Conservation (phyloP, 2,797 vertebrate species). For the Melanotaenia parkinsoni region DNA sequence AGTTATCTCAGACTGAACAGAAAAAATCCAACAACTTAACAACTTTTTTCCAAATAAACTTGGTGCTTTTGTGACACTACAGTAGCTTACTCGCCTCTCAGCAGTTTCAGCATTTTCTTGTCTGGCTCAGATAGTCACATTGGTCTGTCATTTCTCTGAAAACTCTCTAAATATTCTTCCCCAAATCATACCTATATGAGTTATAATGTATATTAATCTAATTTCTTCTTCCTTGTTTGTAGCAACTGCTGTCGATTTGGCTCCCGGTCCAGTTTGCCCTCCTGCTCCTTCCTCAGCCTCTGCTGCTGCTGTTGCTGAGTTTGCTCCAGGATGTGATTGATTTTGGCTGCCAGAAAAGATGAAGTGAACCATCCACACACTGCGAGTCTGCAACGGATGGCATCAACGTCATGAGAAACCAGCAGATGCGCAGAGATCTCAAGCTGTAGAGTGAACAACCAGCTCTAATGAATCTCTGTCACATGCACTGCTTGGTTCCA, state of each 20-base stretch:
- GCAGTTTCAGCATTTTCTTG: not conserved
- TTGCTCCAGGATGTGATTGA: constrained; percentile 52
- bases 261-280: constrained; percentile 45
- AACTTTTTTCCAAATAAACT: not conserved
- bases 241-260: constrained; percentile 51
- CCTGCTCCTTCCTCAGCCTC: constrained; percentile 47
- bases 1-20: not conserved
- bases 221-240: constrained; percentile 23
- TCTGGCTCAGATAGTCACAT: not conserved
- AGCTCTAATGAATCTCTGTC: constrained; percentile 58
- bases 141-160: not conserved
- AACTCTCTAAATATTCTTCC: not conserved
- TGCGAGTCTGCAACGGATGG: constrained; percentile 38
- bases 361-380: constrained; percentile 44
- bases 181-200: not conserved
- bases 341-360: constrained; percentile 54
- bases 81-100: not conserved
- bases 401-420: constrained; percentile 48
- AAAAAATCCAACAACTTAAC: not conserved
- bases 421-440: constrained; percentile 61
- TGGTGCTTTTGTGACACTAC: not conserved
- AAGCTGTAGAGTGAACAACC: constrained; percentile 60
- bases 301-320: constrained; percentile 52
- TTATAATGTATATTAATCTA: constrained; percentile 15
- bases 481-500: constrained; percentile 50